Conservation (phyloP, 2,888 invertebrate genomes). For the Ennomos quercinarius region DNA sequence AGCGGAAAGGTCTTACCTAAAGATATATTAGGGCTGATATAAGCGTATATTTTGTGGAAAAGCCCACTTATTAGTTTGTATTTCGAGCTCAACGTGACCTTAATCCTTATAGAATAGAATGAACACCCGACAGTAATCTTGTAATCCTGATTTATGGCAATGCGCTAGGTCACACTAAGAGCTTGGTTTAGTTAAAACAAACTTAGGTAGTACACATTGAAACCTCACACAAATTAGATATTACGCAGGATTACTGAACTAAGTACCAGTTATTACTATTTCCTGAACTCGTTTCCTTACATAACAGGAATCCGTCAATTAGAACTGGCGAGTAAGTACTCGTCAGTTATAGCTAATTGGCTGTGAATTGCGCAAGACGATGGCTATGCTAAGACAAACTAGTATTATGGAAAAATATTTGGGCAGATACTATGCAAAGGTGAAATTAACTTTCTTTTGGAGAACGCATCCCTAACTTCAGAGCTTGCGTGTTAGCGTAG, state of each 20-base stretch:
- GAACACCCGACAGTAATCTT: slow-evolving; percentile 1
- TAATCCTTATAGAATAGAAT: neutral
- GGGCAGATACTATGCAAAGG: too few relatives aligned
- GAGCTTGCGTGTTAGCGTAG: neutral
- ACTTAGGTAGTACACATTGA: too few relatives aligned
- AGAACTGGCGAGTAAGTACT: too few relatives aligned
- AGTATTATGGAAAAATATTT: too few relatives aligned
- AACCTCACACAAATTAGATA: neutral
- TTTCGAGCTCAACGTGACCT: neutral
- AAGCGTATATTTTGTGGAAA: too few relatives aligned
- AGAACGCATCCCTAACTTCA: neutral
- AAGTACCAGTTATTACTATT: neutral
- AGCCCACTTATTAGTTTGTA: too few relatives aligned
- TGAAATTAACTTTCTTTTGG: neutral
- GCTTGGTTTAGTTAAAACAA: neutral
- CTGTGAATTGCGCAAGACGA: too few relatives aligned
- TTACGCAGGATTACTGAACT: slow-evolving; percentile 6
- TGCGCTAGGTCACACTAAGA: slow-evolving; percentile 1
- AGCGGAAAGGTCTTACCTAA: too few relatives aligned
- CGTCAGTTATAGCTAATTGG: too few relatives aligned
- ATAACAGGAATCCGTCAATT: too few relatives aligned
- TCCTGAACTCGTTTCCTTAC: neutral
- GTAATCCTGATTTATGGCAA: slow-evolving; percentile 8
- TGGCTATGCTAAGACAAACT: too few relatives aligned
- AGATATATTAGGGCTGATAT: too few relatives aligned